phyloP scores from a whole-genome alignment of 2,888 invertebrate genomes.

The Phaonia tiefii region DNA sequence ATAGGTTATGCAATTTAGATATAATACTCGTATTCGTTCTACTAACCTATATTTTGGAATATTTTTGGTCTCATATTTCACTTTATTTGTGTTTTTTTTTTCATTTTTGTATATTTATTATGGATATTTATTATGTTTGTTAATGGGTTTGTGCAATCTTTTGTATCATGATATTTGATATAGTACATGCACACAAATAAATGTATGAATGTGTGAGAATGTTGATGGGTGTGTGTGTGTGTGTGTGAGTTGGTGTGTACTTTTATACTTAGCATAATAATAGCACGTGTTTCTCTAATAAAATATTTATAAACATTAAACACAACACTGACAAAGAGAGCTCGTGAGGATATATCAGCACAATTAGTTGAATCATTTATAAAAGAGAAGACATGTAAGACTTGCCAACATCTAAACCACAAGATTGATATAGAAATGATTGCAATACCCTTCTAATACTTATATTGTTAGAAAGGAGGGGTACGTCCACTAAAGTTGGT shows the following conservation, averaged over 20 bases:
- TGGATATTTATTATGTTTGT: slow-evolving; percentile 8
- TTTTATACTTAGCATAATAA: not conserved
- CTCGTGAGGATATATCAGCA: not conserved
- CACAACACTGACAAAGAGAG: not conserved
- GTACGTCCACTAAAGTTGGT: too few relatives aligned
- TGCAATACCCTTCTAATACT: too few relatives aligned
- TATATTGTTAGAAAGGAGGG: too few relatives aligned
- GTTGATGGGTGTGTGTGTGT: not conserved
- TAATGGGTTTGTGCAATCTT: not conserved
- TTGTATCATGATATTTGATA: slow-evolving; percentile 46
- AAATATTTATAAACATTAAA: slow-evolving; percentile 56
- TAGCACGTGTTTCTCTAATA: slow-evolving; percentile 45
- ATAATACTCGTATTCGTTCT: slow-evolving; percentile 49
- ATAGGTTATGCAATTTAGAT: not conserved
- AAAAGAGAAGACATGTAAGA: too few relatives aligned
- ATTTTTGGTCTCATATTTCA: slow-evolving; percentile 55
- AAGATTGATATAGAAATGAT: too few relatives aligned
- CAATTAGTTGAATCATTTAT: slow-evolving; percentile 11
- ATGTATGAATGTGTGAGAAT: not conserved
- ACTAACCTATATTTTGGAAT: slow-evolving; percentile 55
- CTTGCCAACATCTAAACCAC: too few relatives aligned
- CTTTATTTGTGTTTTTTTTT: slow-evolving; percentile 42
- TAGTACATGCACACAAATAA: not conserved
- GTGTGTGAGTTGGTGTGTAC: not conserved
- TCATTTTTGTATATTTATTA: not conserved